phyloP scores from a whole-genome alignment of 1,140 invertebrate genomes.

The Paralvinella palmiformis region DNA sequence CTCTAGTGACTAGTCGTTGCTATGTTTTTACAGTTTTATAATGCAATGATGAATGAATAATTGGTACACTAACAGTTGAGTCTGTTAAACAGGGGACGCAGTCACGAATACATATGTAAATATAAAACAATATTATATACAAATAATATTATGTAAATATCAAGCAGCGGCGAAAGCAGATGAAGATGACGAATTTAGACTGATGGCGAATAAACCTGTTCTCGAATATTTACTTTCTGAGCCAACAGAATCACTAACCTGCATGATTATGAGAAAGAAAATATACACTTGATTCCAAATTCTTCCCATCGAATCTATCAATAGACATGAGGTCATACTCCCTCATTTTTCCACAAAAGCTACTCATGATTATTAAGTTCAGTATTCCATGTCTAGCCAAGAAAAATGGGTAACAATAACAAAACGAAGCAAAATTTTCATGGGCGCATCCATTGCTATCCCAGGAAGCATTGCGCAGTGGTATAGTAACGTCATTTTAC shows the following conservation, averaged over 20 bases:
- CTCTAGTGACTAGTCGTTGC: no score
- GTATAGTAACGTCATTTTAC: no score
- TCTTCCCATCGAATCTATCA: slow-evolving; percentile 14
- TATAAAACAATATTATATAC: no score
- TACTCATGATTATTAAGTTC: slow-evolving; percentile 12
- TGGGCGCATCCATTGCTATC: slow-evolving; percentile 5
- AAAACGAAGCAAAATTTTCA: no score
- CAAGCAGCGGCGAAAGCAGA: background rate
- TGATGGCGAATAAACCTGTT: background rate
- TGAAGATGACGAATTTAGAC: background rate
- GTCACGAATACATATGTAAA: no score
- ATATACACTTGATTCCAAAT: slow-evolving; percentile 9
- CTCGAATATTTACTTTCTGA: background rate
- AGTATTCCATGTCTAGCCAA: background rate
- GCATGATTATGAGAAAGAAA: slow-evolving; percentile 16
- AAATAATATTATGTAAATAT: background rate
- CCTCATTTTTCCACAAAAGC: slow-evolving; percentile 8
- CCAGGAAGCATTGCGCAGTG: background rate
- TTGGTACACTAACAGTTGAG: no score
- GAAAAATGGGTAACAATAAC: background rate
- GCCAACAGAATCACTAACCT: background rate
- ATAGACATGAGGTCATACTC: slow-evolving; percentile 12
- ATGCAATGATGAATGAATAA: no score
- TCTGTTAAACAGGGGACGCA: no score
- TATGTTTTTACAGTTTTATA: no score